Evolutionary conservation across 1,140 invertebrate genomes (phyloP).

Genomic region (Neodiprion fabricii): DNA sequence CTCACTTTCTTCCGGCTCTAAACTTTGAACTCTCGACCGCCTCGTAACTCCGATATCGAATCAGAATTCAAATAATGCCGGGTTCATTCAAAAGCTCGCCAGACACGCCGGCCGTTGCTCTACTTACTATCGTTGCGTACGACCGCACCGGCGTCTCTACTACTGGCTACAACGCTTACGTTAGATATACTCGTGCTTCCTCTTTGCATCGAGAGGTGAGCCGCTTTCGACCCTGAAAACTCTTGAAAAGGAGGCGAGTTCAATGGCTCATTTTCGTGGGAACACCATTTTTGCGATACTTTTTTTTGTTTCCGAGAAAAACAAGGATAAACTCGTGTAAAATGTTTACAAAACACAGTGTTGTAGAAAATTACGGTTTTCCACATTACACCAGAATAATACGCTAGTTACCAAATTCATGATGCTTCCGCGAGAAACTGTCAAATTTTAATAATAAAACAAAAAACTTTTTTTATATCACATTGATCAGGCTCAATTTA

Average conservation of each 20-base stretch:
- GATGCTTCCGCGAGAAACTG: too few relatives aligned
- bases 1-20: neutral
- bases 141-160: constrained; percentile 24
- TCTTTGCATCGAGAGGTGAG: constrained; percentile 20
- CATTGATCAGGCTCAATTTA: too few relatives aligned
- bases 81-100: constrained; percentile 53
- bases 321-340: too few relatives aligned
- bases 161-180: too few relatives aligned
- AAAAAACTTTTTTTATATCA: too few relatives aligned
- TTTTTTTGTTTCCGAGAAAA: too few relatives aligned
- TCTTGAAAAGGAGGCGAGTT: neutral
- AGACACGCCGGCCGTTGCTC: constrained; percentile 31
- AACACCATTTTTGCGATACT: constrained; percentile 3
- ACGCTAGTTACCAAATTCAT: too few relatives aligned
- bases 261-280: constrained; percentile 10
- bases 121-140: constrained; percentile 29
- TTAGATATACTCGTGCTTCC: neutral
- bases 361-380: too few relatives aligned
- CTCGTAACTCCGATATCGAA: constrained; percentile 32
- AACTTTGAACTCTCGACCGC: constrained; percentile 31
- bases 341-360: too few relatives aligned
- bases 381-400: too few relatives aligned
- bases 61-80: constrained; percentile 45
- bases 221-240: constrained; percentile 28
- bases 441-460: too few relatives aligned